Evolutionary conservation across 2,888 invertebrate species (phyloP).

Genomic region (Macrophya annulata): DNA sequence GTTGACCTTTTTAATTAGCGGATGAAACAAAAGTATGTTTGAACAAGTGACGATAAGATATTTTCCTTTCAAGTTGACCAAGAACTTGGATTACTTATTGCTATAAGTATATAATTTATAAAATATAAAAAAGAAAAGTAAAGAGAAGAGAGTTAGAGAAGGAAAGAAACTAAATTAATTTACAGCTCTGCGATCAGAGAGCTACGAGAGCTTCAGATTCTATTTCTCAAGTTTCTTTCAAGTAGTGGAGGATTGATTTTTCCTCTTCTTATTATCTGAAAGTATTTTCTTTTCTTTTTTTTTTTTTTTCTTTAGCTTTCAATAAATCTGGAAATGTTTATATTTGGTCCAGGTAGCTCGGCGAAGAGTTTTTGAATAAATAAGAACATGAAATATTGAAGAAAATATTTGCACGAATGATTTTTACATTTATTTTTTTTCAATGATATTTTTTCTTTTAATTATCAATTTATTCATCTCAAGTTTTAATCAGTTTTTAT

Average conservation of each 20-base stretch:
- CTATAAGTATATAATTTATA: neutral
- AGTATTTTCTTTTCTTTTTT: neutral
- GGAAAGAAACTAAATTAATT: neutral
- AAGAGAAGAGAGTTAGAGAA: neutral
- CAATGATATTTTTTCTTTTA: too few species aligned
- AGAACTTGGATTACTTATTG: neutral
- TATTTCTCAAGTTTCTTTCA: neutral
- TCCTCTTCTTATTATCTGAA: neutral
- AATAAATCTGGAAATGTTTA: slow-evolving; percentile 53
- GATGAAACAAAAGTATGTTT: neutral
- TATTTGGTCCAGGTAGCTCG: slow-evolving; percentile 47
- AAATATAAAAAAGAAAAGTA: neutral
- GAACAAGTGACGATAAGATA: neutral
- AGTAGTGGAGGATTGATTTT: neutral
- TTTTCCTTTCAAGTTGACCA: neutral
- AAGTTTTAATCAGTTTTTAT: neutral
- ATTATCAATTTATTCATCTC: neutral
- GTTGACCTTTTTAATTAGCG: neutral
- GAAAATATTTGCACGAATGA: neutral
- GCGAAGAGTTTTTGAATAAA: neutral
- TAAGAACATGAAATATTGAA: neutral
- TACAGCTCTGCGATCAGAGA: neutral
- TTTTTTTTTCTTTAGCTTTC: neutral
- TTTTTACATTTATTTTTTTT: neutral
- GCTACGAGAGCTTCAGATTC: neutral